These are phyloP conservation scores for Noctua janthina DNA, from an alignment of 2,888 invertebrate genomes.

Conservation along the genomic window DNA sequence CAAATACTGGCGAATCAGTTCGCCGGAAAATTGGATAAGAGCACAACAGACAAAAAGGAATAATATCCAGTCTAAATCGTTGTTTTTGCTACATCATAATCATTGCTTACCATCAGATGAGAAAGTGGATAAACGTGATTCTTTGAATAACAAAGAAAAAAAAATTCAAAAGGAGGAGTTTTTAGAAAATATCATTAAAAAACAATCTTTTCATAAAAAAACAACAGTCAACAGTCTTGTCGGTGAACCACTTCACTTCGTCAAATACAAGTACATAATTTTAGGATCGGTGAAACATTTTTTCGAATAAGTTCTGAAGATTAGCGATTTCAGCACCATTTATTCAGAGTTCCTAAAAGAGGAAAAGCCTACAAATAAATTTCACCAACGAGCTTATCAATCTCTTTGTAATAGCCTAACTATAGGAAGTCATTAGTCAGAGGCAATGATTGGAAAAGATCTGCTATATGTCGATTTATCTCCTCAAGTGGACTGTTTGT, in stretches of 20 bases:
- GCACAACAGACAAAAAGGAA: neutral
- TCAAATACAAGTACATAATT: neutral
- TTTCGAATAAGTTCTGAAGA: neutral
- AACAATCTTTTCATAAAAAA: neutral
- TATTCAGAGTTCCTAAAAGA: neutral
- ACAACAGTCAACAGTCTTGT: neutral
- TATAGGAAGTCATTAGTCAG: slow-evolving; percentile 72
- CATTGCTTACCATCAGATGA: neutral
- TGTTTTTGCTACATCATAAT: neutral
- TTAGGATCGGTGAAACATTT: neutral
- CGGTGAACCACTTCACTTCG: neutral
- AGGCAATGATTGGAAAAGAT: slow-evolving; percentile 78
- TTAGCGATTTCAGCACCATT: neutral
- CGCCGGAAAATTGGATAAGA: neutral
- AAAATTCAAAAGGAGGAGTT: neutral
- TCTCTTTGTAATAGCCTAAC: neutral
- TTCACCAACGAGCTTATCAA: neutral
- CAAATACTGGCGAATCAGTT: neutral
- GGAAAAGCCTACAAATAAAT: neutral
- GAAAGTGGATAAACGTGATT: neutral
- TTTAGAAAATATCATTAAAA: neutral
- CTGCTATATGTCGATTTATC: slow-evolving; percentile 82
- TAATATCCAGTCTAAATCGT: neutral
- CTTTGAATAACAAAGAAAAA: neutral
- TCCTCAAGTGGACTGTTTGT: slow-evolving; percentile 75